A percentile compares a stretch with the other conserved stretches of the same genome.
Conservation (phyloP, 1,140 invertebrate genomes). For the Micrasema minimum region DNA sequence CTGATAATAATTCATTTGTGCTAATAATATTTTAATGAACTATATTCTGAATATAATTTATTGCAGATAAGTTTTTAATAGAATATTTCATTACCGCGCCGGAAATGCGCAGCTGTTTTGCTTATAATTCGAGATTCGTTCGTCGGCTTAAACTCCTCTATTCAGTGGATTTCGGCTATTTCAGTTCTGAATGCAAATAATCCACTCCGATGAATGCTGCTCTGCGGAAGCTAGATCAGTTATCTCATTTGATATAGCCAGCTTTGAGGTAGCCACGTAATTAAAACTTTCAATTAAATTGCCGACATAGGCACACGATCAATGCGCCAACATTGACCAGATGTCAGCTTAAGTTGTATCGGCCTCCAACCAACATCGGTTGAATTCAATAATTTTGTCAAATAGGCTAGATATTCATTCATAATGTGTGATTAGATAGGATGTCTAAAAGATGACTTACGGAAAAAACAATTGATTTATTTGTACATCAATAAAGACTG, state of each 20-base stretch:
- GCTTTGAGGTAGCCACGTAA: neutral
- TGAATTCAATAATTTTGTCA: neutral
- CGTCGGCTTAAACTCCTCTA: neutral
- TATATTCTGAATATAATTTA: no score
- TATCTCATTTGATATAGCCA: constrained; percentile 3
- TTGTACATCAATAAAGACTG: no score
- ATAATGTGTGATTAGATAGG: no score
- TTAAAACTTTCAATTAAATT: constrained; percentile 26
- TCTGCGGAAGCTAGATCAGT: neutral
- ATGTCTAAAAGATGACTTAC: no score
- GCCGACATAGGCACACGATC: neutral
- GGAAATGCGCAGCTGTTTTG: neutral
- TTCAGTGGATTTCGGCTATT: constrained; percentile 8
- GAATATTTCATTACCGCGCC: neutral
- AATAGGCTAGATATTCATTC: no score
- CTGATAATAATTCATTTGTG: no score
- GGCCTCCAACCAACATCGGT: neutral
- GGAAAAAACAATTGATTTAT: no score
- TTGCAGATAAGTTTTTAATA: no score
- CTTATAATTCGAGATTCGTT: neutral
- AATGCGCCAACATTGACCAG: neutral
- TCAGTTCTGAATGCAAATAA: constrained; percentile 14
- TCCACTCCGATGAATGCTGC: constrained; percentile 4
- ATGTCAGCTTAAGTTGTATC: neutral
- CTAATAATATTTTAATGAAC: no score